These are phyloP conservation scores for Pristionchus exspectatus DNA, from an alignment of 2,888 invertebrate species.

Conservation along the genomic window DNA sequence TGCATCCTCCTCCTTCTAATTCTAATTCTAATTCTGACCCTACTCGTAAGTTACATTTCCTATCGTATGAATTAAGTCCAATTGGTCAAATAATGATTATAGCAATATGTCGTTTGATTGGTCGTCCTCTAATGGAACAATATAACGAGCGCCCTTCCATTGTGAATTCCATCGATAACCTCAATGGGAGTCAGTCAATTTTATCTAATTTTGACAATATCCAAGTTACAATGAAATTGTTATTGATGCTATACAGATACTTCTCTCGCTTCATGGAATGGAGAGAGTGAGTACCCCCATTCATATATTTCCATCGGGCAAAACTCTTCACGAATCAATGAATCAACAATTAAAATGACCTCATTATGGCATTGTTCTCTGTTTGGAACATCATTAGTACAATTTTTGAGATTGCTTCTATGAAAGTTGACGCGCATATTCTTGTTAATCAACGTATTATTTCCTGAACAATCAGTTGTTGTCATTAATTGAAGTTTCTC, in stretches of 20 bases:
- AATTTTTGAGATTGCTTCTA: no score
- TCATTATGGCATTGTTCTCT: no score
- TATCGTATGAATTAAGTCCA: neutral
- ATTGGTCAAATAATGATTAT: neutral
- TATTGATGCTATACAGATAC: neutral
- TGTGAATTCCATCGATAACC: neutral
- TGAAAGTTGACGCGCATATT: no score
- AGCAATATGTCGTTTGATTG: neutral
- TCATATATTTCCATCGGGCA: neutral
- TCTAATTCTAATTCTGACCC: neutral
- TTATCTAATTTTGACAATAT: neutral
- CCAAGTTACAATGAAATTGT: neutral
- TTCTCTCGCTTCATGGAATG: neutral
- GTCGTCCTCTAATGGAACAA: neutral
- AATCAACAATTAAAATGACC: no score
- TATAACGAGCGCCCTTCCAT: neutral
- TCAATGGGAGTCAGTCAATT: neutral
- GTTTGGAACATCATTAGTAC: no score
- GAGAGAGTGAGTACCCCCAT: slow-evolving; percentile 35
- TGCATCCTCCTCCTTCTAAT: neutral
- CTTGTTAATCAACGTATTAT: no score
- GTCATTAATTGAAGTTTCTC: neutral
- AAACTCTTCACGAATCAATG: neutral
- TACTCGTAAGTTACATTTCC: neutral
- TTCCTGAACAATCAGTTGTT: neutral